These are phyloP conservation scores for Dastarcus helophoroides DNA, from an alignment of 2,888 invertebrate species.

Conservation along the genomic window DNA sequence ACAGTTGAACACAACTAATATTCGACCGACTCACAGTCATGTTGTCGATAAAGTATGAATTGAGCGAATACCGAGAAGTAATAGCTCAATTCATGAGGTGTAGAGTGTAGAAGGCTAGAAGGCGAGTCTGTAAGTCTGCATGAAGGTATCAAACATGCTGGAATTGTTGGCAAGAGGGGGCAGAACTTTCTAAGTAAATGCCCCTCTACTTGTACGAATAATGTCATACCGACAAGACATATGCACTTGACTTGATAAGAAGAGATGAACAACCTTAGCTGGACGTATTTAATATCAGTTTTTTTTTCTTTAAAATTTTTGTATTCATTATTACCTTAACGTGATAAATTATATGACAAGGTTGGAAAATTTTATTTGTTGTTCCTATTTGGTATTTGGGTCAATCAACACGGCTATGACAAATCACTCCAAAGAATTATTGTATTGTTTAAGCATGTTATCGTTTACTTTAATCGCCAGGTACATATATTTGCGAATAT, in stretches of 20 bases:
- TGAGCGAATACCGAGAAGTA: not conserved
- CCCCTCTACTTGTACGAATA: not conserved
- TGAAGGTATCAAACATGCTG: not conserved
- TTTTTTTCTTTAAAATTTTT: too few species aligned
- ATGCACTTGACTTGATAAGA: not conserved
- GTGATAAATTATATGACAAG: too few species aligned
- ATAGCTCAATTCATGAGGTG: slow-evolving; percentile 1
- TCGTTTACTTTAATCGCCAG: too few species aligned
- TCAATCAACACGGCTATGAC: too few species aligned
- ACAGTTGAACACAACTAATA: not conserved
- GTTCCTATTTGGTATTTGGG: too few species aligned
- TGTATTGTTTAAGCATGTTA: too few species aligned
- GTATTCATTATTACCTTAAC: too few species aligned
- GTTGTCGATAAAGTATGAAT: not conserved
- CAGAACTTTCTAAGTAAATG: not conserved
- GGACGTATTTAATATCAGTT: not conserved
- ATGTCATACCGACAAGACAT: not conserved
- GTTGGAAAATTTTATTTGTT: too few species aligned
- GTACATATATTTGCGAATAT: too few species aligned
- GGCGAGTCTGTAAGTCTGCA: not conserved
- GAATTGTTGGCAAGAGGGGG: not conserved
- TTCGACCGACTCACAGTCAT: not conserved
- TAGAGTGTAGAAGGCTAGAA: not conserved
- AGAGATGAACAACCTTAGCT: not conserved
- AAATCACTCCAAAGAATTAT: too few species aligned